phyloP scores from a whole-genome alignment of 1,140 invertebrate species.

The Hyposmocoma kahamanoa region DNA sequence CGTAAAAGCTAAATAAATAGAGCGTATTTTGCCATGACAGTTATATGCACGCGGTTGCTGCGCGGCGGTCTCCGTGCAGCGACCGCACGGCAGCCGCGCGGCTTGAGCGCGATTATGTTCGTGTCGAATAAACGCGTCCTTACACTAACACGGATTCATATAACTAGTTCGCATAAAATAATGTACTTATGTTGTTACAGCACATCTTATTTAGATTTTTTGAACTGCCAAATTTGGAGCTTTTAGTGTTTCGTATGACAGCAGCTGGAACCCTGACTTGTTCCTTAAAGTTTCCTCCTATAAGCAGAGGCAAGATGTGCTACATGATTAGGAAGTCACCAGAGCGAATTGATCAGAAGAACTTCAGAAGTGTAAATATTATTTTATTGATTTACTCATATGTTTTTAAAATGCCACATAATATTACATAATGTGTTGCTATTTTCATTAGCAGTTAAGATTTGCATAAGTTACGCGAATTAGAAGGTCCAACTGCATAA shows the following conservation, averaged over 20 bases:
- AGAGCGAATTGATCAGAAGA: slow-evolving; percentile 44
- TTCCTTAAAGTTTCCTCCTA: slow-evolving; percentile 40
- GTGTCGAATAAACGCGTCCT: no score
- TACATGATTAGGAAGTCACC: slow-evolving; percentile 50
- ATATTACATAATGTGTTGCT: not conserved
- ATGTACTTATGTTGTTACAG: no score
- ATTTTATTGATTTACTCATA: not conserved
- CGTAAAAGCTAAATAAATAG: no score
- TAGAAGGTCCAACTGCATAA: not conserved
- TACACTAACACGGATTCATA: no score
- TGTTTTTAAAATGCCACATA: not conserved
- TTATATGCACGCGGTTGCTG: no score
- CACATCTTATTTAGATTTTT: slow-evolving; percentile 53
- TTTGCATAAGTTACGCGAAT: not conserved
- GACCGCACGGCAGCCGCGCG: no score
- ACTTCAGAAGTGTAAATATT: slow-evolving; percentile 40
- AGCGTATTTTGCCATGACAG: no score
- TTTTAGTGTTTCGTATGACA: slow-evolving; percentile 57
- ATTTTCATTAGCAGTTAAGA: not conserved
- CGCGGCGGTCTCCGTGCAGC: no score
- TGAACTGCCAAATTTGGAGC: slow-evolving; percentile 46
- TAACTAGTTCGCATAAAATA: no score
- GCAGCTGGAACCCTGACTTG: slow-evolving; percentile 49
- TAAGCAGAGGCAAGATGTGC: slow-evolving; percentile 54
- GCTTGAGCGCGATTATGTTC: no score